phyloP scores from a whole-genome alignment of 1,140 invertebrate genomes.

The Penaeus indicus region DNA sequence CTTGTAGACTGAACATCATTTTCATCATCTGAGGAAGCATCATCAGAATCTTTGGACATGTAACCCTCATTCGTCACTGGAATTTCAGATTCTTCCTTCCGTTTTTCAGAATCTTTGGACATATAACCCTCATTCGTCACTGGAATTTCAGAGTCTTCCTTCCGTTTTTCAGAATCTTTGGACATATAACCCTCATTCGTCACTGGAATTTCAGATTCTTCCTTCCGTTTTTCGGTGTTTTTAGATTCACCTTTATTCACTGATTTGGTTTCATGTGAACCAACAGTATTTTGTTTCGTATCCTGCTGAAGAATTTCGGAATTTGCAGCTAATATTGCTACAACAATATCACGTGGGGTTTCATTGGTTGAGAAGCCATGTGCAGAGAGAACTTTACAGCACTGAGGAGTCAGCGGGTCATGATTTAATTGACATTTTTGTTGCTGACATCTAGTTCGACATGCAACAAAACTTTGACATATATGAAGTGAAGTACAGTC shows the following conservation, averaged over 20 bases:
- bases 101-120: no score
- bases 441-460: not conserved
- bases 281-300: not conserved
- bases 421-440: not conserved
- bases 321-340: not conserved
- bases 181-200: not conserved
- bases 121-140: no score
- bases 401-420: not conserved
- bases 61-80: no score
- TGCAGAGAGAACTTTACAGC: not conserved
- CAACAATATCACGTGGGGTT: not conserved
- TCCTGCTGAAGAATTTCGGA: no score
- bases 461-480: not conserved
- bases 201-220: not conserved
- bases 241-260: no score
- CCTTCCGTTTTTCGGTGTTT: no score
- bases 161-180: not conserved
- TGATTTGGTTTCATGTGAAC: no score
- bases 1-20: slow-evolving; percentile 1
- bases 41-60: no score
- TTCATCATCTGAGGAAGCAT: slow-evolving; percentile 18
- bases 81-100: no score
- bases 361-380: slow-evolving; percentile 20
- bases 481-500: slow-evolving; percentile 5
- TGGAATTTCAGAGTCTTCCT: no score